phyloP scores from a whole-genome alignment of 2,888 invertebrate species.

The Drosophila mayaguana region DNA sequence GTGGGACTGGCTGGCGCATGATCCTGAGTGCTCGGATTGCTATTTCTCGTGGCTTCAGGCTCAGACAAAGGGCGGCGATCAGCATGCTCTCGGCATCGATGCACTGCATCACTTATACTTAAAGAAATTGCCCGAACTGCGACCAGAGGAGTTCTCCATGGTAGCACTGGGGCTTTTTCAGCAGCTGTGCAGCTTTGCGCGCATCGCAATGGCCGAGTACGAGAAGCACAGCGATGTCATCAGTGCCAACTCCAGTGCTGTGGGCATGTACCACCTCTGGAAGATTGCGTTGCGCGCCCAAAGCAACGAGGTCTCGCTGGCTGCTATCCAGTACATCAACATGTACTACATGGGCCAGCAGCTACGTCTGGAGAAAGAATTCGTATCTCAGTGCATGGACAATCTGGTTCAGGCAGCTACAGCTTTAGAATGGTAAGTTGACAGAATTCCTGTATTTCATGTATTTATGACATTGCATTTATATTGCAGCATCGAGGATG shows the following conservation, averaged over 20 bases:
- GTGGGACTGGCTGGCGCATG: conserved; percentile 96
- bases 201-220: conserved; percentile 91
- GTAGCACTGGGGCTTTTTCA: conserved; percentile 96
- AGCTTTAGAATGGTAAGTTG: conserved; percentile 87
- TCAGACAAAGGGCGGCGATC: conserved; percentile 96
- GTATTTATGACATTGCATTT: neutral
- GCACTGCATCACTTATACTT: conserved; percentile 94
- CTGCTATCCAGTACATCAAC: conserved; percentile 97
- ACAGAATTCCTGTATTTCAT: no score
- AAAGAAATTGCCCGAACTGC: conserved; percentile 94
- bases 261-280: conserved; percentile 97
- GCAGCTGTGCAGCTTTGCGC: conserved; percentile 94
- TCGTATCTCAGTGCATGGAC: conserved; percentile 96
- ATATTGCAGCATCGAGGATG: conserved; percentile 85
- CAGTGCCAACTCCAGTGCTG: conserved; percentile 86
- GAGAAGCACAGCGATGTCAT: conserved; percentile 85
- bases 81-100: conserved; percentile 95
- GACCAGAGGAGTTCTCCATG: conserved; percentile 96
- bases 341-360: conserved; percentile 97
- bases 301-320: conserved; percentile 97
- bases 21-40: conserved; percentile 94
- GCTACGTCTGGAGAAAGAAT: conserved; percentile 95
- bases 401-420: conserved; percentile 93
- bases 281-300: conserved; percentile 95
- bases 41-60: conserved; percentile 96